Base-by-base conservation (phyloP, 2,797 vertebrate species). In the Sebastes jordani region DNA sequence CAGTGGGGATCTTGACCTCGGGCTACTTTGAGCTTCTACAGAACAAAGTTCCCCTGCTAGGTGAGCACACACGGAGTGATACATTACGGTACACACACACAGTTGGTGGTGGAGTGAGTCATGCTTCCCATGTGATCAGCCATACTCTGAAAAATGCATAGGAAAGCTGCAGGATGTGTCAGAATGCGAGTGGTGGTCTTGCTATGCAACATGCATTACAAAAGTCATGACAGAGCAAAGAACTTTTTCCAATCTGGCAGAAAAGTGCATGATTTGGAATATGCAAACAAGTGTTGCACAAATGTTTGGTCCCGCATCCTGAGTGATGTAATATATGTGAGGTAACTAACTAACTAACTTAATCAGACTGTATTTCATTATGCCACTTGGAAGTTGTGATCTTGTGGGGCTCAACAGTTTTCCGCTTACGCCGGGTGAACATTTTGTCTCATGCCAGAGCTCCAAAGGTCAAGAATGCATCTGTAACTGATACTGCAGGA, bases 21-120 rank as follows among this genome's bases (percentile, higher is more conserved):
- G 97, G 98, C 78, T 99, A 99, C 79, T 98, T 96, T 81, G 98
- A 99, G 92, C 96, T 99, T 80, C 94, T 99, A 74, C 98, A 99
- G 95, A 99, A 99, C 96, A 99, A 99, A 96, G 97, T 99, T 62
- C 98, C 98, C 73, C 94, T 99, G 91, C 95, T 99, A 68, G 98
- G 98, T 99, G 96, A 97, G 97, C 63, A 38, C 38, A 38, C 55
- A 20, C 6, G 10, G 23, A 42, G 36, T 16, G 23, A 34, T 20
- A 5, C 55, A 38, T 49, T n/a, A 42, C n/a, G 23, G 38, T 46
- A 23, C 38, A 70, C 59, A 68, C 60, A 65, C 56, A 32, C 59
- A 65, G 58, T 65, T 20, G 22, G 71, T 58, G 69, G 52, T 75
- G 56, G 46, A 64, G 79, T 65, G 74, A 84, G 64, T 78, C 78